A percentile compares a stretch with the other conserved stretches of the same genome.
Conservation (phyloP, 2,113 vertebrate species). For the Naja naja region DNA sequence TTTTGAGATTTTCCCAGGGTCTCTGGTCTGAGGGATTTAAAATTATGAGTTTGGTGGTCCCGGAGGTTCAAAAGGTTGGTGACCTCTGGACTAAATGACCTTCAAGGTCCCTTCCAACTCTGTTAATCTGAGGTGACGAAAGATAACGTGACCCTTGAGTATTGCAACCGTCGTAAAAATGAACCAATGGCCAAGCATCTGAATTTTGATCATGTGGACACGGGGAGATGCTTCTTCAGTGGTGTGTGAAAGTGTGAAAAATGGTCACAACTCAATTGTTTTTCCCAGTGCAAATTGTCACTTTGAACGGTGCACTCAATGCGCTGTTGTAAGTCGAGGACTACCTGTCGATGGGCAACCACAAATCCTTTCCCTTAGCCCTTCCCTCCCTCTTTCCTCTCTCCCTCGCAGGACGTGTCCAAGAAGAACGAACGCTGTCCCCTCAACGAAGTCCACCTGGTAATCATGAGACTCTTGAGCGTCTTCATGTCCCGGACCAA, state of each 20-base stretch:
- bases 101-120: no score
- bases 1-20: no score
- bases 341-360: neutral
- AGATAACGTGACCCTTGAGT: neutral
- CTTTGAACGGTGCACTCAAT: no score
- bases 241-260: neutral
- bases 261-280: neutral
- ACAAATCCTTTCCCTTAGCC: neutral
- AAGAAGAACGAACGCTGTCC: constrained; percentile 93
- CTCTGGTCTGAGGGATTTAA: no score
- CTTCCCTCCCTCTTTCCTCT: neutral
- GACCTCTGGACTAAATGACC: no score
- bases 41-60: no score
- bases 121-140: no score
- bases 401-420: constrained; percentile 82
- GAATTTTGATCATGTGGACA: neutral
- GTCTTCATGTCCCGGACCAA: constrained; percentile 99
- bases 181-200: neutral
- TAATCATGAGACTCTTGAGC: constrained; percentile 95
- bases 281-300: no score
- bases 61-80: no score
- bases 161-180: neutral
- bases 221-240: neutral
- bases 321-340: neutral
- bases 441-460: constrained; percentile 93